A percentile compares a stretch with the other conserved stretches of the same genome.
Evolutionary conservation across 2,113 vertebrate species (phyloP).

Genomic region (Sinocyclocheilus anshuiensis): DNA sequence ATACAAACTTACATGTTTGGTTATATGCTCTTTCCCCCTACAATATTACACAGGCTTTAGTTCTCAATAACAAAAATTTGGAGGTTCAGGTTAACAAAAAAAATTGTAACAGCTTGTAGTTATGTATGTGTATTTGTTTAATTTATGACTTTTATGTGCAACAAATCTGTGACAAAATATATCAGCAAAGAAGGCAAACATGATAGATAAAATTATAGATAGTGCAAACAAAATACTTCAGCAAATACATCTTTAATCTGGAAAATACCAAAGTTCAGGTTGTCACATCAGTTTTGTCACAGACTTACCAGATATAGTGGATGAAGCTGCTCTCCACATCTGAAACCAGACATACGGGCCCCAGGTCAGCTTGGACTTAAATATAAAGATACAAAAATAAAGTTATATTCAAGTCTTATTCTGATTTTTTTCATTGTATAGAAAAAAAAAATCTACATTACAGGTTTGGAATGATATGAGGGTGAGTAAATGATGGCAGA

Average conservation of each 20-base stretch:
- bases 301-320: conserved; percentile 89
- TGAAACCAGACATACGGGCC: conserved; percentile 96
- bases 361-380: conserved; percentile 91
- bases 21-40: no score
- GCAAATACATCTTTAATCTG: background rate
- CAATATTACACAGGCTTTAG: no score
- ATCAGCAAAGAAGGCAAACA: background rate
- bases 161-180: background rate
- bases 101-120: no score
- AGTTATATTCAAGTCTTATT: background rate
- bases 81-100: no score
- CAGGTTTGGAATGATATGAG: background rate
- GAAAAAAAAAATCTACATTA: background rate
- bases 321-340: conserved; percentile 93
- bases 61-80: no score
- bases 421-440: background rate
- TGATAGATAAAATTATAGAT: background rate
- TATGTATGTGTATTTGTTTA: no score
- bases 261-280: background rate
- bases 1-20: no score
- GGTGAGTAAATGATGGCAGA: background rate
- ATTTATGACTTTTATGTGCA: no score
- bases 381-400: conserved; percentile 35
- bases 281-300: background rate
- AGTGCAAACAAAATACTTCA: background rate